Percentiles rank a stretch among this genome's conserved stretches.
phyloP scores from a whole-genome alignment of 2,113 vertebrate genomes.

The Prinia subflava region DNA sequence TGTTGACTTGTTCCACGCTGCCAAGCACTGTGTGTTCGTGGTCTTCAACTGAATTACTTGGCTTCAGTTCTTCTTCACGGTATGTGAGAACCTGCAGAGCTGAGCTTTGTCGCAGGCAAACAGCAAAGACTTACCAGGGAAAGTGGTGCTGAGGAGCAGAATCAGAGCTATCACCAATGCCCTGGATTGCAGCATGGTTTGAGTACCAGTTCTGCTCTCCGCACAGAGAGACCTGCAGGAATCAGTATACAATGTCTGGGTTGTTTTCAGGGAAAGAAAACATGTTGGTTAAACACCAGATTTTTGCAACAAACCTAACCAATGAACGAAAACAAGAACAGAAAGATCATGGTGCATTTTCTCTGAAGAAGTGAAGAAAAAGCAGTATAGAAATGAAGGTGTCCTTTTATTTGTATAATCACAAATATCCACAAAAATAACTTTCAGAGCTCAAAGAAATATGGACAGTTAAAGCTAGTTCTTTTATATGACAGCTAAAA shows the following conservation, averaged over 20 bases:
- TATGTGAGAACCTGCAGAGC: background rate
- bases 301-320: background rate
- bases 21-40: background rate
- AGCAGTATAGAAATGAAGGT: background rate
- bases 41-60: background rate
- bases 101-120: background rate
- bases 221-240: background rate
- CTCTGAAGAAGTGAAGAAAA: background rate
- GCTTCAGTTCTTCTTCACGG: background rate
- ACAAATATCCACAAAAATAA: background rate
- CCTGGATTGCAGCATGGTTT: slow-evolving; percentile 58
- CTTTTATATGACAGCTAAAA: background rate
- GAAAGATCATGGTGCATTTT: background rate
- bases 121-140: slow-evolving; percentile 34
- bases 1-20: rapidly evolving
- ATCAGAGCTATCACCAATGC: slow-evolving; percentile 47
- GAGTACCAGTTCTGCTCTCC: background rate
- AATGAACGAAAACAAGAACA: background rate
- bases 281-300: background rate
- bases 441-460: background rate
- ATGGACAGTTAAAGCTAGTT: background rate
- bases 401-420: background rate
- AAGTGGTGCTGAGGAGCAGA: slow-evolving; percentile 42
- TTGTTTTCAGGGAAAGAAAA: background rate
- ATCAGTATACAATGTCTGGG: background rate